Evolutionary conservation across 1,140 invertebrate genomes (phyloP).

Genomic region (Drosophila prosaltans): DNA sequence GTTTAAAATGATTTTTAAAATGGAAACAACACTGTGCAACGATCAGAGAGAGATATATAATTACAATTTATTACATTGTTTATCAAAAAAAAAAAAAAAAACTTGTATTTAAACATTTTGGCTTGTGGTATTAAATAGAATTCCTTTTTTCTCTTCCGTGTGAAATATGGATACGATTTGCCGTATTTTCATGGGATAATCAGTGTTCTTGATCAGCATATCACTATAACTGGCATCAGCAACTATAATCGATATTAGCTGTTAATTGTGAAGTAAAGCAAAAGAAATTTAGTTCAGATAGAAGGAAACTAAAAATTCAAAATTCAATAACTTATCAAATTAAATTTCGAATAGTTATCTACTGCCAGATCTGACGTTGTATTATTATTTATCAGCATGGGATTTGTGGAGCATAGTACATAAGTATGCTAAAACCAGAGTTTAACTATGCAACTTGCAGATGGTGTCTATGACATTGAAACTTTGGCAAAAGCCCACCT

Average conservation of each 20-base stretch:
- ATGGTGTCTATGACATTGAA: too few relatives aligned
- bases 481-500: neutral
- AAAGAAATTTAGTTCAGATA: neutral
- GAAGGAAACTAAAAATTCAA: neutral
- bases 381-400: neutral
- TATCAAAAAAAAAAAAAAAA: too few relatives aligned
- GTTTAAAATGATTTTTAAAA: too few relatives aligned
- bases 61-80: too few relatives aligned
- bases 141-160: neutral
- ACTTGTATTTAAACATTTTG: too few relatives aligned
- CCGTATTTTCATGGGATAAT: neutral
- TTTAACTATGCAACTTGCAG: neutral
- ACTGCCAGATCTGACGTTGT: neutral
- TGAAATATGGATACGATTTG: conserved; percentile 8
- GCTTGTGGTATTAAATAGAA: conserved; percentile 6
- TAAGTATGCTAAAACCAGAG: neutral
- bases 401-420: neutral
- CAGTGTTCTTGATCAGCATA: conserved; percentile 7
- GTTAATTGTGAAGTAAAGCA: neutral
- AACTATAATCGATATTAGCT: conserved; percentile 2
- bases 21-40: too few relatives aligned
- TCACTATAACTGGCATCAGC: conserved; percentile 12
- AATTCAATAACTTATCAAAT: neutral
- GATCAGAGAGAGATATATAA: too few relatives aligned
- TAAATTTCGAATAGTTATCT: neutral